Evolutionary conservation across 1,140 invertebrate species (phyloP).

Genomic region (Drosophila novamexicana): DNA sequence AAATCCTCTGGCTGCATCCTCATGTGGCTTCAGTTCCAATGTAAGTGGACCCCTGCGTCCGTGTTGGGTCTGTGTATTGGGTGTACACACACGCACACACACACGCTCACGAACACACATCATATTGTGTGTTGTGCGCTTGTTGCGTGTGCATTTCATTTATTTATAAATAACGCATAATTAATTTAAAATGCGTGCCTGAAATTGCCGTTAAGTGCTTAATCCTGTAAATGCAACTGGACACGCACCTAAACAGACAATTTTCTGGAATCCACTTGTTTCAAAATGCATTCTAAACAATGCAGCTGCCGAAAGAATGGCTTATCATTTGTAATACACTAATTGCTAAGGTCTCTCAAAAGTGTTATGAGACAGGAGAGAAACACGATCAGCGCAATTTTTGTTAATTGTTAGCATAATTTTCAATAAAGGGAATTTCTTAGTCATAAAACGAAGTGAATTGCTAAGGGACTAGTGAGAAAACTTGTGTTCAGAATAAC

Average conservation of each 20-base stretch:
- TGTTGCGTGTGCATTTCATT: slow-evolving; percentile 71
- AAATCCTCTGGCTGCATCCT: slow-evolving; percentile 35
- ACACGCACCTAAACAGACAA: slow-evolving; percentile 16
- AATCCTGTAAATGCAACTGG: slow-evolving; percentile 67
- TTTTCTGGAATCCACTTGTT: not conserved
- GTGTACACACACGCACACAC: too few relatives aligned
- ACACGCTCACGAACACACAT: slow-evolving; percentile 17
- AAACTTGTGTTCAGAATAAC: too few relatives aligned
- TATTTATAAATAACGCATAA: slow-evolving; percentile 80
- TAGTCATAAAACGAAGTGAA: too few relatives aligned
- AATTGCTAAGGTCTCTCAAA: not conserved
- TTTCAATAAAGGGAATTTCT: too few relatives aligned
- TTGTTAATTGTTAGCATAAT: too few relatives aligned
- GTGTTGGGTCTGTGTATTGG: too few relatives aligned
- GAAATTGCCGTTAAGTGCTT: slow-evolving; percentile 76
- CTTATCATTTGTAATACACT: slow-evolving; percentile 2
- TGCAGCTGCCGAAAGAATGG: not conserved
- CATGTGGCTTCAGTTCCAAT: slow-evolving; percentile 14
- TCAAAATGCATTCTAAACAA: not conserved
- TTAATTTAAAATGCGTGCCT: slow-evolving; percentile 78
- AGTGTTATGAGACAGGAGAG: too few relatives aligned
- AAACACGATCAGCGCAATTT: too few relatives aligned
- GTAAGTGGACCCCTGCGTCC: not conserved
- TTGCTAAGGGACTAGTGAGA: too few relatives aligned
- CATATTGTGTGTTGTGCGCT: slow-evolving; percentile 37